These are phyloP conservation scores for Eclectus roratus DNA, from an alignment of 2,113 vertebrate species.

Conservation along the genomic window DNA sequence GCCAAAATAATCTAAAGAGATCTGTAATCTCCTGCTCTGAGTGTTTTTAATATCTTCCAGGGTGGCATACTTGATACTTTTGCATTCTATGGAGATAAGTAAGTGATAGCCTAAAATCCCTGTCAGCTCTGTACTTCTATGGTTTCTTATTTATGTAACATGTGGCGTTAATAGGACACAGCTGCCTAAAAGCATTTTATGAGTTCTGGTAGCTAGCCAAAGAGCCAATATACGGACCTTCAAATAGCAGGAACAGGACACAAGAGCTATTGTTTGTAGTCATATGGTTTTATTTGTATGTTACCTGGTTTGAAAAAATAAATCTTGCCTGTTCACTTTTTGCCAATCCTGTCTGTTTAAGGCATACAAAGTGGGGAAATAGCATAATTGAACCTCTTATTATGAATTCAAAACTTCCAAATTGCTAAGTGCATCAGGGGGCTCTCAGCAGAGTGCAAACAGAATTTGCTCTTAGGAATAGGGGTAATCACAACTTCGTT, in stretches of 20 bases:
- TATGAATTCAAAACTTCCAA: slow-evolving; percentile 1
- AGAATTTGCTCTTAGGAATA: neutral
- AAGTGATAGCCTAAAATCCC: neutral
- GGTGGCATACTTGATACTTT: slow-evolving; percentile 34
- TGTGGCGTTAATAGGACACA: slow-evolving; percentile 60
- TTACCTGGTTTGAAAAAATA: neutral
- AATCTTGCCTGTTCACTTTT: neutral
- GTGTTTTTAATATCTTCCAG: slow-evolving; percentile 23
- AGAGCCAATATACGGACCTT: slow-evolving; percentile 44
- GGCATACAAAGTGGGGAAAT: neutral
- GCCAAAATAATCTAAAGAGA: neutral
- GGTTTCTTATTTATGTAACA: slow-evolving; percentile 41
- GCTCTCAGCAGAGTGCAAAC: neutral
- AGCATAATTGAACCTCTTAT: neutral
- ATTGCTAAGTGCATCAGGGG: neutral
- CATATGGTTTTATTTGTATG: slow-evolving; percentile 38
- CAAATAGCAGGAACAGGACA: slow-evolving; percentile 20
- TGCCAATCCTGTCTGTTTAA: neutral
- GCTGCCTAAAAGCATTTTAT: slow-evolving; percentile 57
- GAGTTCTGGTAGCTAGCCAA: slow-evolving; percentile 39
- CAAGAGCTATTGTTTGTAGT: slow-evolving; percentile 27
- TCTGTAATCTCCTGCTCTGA: slow-evolving; percentile 4
- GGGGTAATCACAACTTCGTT: neutral
- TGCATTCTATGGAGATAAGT: neutral
- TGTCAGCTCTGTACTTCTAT: neutral